Base-by-base conservation (phyloP, 1,140 invertebrate species). In the Drosophila nannoptera region DNA sequence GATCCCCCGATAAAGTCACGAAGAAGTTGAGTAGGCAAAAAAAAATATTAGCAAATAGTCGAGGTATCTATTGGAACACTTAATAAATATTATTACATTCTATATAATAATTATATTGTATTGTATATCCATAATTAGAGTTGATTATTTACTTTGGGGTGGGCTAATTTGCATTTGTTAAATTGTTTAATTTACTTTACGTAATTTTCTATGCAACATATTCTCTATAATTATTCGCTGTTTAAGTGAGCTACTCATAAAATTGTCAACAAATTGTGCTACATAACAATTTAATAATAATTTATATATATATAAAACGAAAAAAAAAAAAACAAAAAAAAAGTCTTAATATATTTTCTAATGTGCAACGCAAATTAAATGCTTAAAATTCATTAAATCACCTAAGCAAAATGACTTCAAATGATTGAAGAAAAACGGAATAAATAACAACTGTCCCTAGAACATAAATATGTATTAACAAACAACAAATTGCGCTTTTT, bases 221-320 rank as follows among this genome's bases (percentile, higher is more conserved):
- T 71, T 58, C 32, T 53, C 49, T 75, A 72, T 72, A 86, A 81
- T 80, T 86, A 84, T 84, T 84, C 80, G 80, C 80, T 84, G 80
- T 84, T 84, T 75, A 77, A 67, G 75, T 82, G 78, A 70, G 53
- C 64, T 80, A 73, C 58, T 62, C 63, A 45, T 78, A 67, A 62
- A 62, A 61, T 69, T 73, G 56, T 40, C 76, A 78, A 78, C 71
- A 78, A 80, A 73, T 77, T 55, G 62, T 78, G 77, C 75, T 66
- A 83, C 49, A 77, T 81, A 82, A 81, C 65, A 72, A 48, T 63
- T 77, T 58, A 69, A 66, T 31, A 60, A 66, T 77, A 86, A 86
- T 56, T 80, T 22, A 22, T 22, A 22, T 22, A 22, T 22, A 22
- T 22, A 22, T 22, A 22, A 22, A 22, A 22, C 1, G 3, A 22